Conservation (phyloP, 2,113 vertebrate genomes). For the Echinops telfairi region DNA sequence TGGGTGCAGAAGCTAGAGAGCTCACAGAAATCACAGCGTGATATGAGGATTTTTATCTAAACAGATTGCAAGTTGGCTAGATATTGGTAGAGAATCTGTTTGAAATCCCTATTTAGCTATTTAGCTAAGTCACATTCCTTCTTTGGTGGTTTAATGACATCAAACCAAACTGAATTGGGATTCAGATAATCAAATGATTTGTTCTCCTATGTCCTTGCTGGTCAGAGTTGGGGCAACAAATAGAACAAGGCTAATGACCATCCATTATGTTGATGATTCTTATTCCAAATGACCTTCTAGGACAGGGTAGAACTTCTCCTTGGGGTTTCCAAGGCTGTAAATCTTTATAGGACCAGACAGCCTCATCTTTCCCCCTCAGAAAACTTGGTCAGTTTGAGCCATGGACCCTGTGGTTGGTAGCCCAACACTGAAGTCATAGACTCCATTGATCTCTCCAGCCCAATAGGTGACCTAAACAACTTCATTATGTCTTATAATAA, state of each 20-base stretch:
- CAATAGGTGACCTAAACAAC: not conserved
- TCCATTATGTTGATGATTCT: too few species aligned
- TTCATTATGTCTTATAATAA: slow-evolving; percentile 15
- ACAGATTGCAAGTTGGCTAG: not conserved
- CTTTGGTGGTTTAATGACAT: slow-evolving; percentile 34
- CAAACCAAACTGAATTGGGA: slow-evolving; percentile 28
- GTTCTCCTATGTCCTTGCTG: not conserved
- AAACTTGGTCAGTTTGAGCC: too few species aligned
- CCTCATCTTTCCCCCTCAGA: too few species aligned
- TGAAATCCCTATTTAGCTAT: slow-evolving; percentile 19
- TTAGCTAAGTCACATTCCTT: slow-evolving; percentile 40
- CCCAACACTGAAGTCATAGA: not conserved
- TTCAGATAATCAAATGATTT: slow-evolving; percentile 33
- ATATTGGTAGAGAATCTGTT: not conserved
- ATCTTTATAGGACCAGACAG: not conserved
- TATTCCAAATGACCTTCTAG: too few species aligned
- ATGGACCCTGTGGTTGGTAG: not conserved
- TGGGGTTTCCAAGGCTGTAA: not conserved
- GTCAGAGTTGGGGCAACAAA: not conserved
- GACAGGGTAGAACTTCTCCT: too few species aligned
- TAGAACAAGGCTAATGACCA: not conserved
- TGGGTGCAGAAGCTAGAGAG: not conserved
- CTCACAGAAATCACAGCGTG: slow-evolving; percentile 4
- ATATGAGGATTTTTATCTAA: slow-evolving; percentile 6
- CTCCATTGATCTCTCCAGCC: not conserved